phyloP scores from a whole-genome alignment of 2,888 invertebrate species.

The Amblyjoppa fuscipennis region DNA sequence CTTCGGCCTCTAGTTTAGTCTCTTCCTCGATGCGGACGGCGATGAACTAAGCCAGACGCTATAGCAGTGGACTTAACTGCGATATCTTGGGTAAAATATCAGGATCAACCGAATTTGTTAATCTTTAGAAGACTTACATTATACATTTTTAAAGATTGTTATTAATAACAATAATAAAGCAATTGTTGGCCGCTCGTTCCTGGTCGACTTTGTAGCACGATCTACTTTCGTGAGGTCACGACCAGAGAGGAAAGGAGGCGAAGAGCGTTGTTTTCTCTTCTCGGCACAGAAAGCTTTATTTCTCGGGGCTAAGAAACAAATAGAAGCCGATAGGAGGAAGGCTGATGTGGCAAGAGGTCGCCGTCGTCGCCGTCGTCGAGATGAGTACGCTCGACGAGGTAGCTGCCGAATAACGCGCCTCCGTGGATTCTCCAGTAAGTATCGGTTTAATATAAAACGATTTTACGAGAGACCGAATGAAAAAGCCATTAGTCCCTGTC shows the following conservation, averaged over 20 bases:
- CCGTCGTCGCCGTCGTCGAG: slow-evolving; percentile 14
- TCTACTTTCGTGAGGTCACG: not conserved
- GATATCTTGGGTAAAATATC: not conserved
- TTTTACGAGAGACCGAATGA: slow-evolving; percentile 78
- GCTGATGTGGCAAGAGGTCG: slow-evolving; percentile 22
- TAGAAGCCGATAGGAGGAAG: slow-evolving; percentile 63
- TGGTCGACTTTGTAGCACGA: not conserved
- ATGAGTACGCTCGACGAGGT: slow-evolving; percentile 27
- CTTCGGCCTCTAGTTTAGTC: not conserved
- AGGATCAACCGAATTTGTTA: not conserved
- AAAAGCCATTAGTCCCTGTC: slow-evolving; percentile 78
- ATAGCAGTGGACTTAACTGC: not conserved
- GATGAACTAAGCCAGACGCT: not conserved
- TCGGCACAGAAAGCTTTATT: slow-evolving; percentile 64
- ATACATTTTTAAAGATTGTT: not conserved
- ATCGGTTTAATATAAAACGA: slow-evolving; percentile 79
- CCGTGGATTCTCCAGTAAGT: slow-evolving; percentile 74
- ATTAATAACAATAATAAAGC: too few relatives aligned
- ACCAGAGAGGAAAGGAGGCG: not conserved
- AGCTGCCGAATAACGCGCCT: slow-evolving; percentile 60
- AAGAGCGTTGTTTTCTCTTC: not conserved
- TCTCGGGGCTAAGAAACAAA: slow-evolving; percentile 62
- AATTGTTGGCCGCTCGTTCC: not conserved
- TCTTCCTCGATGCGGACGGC: not conserved
- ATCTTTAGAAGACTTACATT: not conserved